A percentile compares a stretch with the other conserved stretches of the same genome.
Evolutionary conservation across 2,888 invertebrate species (phyloP).

Genomic region (Tetanocera ferruginea): DNA sequence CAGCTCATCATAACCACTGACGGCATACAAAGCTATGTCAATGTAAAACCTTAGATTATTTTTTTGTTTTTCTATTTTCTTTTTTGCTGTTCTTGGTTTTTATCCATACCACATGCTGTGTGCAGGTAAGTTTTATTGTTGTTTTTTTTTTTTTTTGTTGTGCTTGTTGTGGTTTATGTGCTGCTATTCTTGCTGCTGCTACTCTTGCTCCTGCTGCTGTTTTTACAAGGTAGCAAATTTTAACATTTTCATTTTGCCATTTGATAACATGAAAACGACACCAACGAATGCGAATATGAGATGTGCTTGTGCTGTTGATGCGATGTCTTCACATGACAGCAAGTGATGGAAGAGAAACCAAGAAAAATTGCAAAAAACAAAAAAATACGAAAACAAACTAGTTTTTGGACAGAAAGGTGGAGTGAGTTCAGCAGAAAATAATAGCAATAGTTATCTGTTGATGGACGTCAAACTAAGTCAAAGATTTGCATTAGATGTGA

Average conservation of each 20-base stretch:
- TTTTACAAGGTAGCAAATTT: background rate
- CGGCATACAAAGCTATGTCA: too few species aligned
- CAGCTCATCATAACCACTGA: too few species aligned
- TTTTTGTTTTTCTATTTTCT: too few species aligned
- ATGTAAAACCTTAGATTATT: too few species aligned
- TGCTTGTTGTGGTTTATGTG: background rate
- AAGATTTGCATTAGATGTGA: too few species aligned
- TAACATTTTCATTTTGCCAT: conserved; percentile 18
- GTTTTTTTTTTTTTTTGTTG: background rate
- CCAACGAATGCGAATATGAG: conserved; percentile 20
- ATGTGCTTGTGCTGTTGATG: conserved; percentile 1
- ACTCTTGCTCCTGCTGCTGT: too few species aligned
- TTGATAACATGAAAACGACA: conserved; percentile 33
- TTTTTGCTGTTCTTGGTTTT: background rate
- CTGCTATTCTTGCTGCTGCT: too few species aligned
- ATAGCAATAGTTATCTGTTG: too few species aligned
- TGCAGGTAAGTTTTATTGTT: background rate
- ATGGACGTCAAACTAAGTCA: too few species aligned
- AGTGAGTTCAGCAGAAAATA: background rate
- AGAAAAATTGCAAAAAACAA: background rate
- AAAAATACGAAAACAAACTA: background rate
- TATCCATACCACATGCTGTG: background rate
- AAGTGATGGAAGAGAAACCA: background rate
- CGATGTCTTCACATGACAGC: background rate
- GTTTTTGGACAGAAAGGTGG: too few species aligned